Conservation (phyloP, 2,797 vertebrate genomes). For the Chelonia mydas region DNA sequence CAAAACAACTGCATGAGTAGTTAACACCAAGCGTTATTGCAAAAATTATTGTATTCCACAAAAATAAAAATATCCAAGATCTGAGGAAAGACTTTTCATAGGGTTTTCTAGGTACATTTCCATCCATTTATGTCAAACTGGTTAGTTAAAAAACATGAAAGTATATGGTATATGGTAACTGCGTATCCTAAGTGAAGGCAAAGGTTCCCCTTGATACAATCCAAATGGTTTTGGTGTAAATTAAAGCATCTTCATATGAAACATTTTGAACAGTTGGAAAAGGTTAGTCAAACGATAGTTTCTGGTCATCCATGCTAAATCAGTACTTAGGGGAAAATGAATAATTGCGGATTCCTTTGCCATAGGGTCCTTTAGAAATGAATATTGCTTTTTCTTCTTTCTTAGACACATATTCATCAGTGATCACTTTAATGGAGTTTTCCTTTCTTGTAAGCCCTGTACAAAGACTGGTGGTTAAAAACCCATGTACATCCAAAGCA, state of each 20-base stretch:
- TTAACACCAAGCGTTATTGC: conserved; percentile 79
- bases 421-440: conserved; percentile 72
- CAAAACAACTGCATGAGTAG: conserved; percentile 79
- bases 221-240: conserved; percentile 66
- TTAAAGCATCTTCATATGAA: conserved; percentile 82
- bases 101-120: conserved; percentile 77
- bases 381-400: conserved; percentile 85
- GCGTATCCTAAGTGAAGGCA: conserved; percentile 67
- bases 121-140: conserved; percentile 80
- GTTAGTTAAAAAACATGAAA: conserved; percentile 64
- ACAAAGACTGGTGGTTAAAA: conserved; percentile 61
- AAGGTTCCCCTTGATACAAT: conserved; percentile 75
- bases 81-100: conserved; percentile 73
- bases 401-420: conserved; percentile 82
- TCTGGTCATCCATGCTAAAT: conserved; percentile 78
- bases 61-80: conserved; percentile 78
- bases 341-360: conserved; percentile 80
- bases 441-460: conserved; percentile 58
- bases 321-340: conserved; percentile 73
- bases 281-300: conserved; percentile 81
- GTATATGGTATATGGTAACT: conserved; percentile 66
- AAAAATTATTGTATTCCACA: conserved; percentile 82
- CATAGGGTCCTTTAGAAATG: conserved; percentile 80
- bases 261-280: conserved; percentile 75
- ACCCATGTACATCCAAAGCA: conserved; percentile 56